Percentiles rank a stretch among this genome's conserved stretches.
These are phyloP conservation scores for Halichoerus grypus DNA, from an alignment of 2,113 vertebrate genomes.

Conservation along the genomic window DNA sequence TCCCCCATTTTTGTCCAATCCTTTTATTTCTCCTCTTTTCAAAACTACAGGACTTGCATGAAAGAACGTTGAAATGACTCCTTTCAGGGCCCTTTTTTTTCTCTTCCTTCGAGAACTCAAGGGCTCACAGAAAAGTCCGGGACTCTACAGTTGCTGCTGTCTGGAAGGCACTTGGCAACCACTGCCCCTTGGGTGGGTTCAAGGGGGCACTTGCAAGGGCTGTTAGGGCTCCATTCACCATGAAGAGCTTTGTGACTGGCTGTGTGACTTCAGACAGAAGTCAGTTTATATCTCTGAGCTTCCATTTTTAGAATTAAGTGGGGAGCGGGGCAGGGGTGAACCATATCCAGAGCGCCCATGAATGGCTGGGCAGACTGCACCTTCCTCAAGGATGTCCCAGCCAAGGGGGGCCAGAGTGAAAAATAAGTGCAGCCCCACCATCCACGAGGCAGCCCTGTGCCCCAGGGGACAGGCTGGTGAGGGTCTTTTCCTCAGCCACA, in stretches of 20 bases:
- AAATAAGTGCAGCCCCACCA: background rate
- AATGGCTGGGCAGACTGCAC: background rate
- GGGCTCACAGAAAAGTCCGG: background rate
- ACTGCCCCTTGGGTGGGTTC: background rate
- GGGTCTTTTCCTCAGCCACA: background rate
- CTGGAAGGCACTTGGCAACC: background rate
- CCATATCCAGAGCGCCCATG: background rate
- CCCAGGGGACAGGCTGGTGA: background rate
- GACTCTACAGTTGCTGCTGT: background rate
- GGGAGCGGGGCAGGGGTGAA: fast-evolving
- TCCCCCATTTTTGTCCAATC: background rate
- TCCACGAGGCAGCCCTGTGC: background rate
- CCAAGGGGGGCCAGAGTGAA: background rate
- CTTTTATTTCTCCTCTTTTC: background rate
- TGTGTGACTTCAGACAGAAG: background rate
- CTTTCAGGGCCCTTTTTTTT: background rate
- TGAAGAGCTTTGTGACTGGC: background rate
- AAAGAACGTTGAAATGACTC: background rate
- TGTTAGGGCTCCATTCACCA: background rate
- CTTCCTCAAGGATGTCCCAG: background rate
- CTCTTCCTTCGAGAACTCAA: background rate
- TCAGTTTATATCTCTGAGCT: background rate
- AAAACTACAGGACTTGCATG: background rate
- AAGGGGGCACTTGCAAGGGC: background rate
- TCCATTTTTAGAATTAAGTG: background rate